Evolutionary conservation across 1,140 invertebrate species (phyloP).

Genomic region (Drosophila setifemur): DNA sequence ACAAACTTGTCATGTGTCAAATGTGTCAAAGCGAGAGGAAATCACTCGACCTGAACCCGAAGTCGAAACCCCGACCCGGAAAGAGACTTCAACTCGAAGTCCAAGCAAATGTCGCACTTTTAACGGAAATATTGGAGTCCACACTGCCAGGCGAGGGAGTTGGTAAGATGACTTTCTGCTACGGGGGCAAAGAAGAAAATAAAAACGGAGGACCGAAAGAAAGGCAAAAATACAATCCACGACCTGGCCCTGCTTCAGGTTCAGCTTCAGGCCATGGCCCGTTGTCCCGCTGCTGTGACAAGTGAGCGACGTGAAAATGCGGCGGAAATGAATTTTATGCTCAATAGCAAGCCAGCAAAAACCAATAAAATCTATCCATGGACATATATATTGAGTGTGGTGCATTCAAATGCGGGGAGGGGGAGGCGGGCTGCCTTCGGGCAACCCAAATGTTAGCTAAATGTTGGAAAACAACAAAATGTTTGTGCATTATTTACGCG

Average conservation of each 20-base stretch:
- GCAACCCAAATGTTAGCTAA: slow-evolving; percentile 36
- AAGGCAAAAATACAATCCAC: slow-evolving; percentile 21
- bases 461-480: slow-evolving; percentile 62
- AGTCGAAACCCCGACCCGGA: slow-evolving; percentile 6
- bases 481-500: slow-evolving; percentile 77
- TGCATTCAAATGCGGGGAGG: slow-evolving; percentile 19
- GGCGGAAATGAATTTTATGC: slow-evolving; percentile 75
- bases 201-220: slow-evolving; percentile 9
- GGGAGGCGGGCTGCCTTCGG: background rate
- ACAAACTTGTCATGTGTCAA: slow-evolving; percentile 43
- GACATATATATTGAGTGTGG: background rate
- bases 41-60: slow-evolving; percentile 46
- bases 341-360: slow-evolving; percentile 54
- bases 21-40: slow-evolving; percentile 48
- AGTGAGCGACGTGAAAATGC: slow-evolving; percentile 70
- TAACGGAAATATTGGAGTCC: slow-evolving; percentile 67
- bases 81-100: slow-evolving; percentile 2
- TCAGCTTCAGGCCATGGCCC: background rate
- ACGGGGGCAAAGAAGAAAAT: slow-evolving; percentile 42
- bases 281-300: slow-evolving; percentile 42
- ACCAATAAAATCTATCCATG: slow-evolving; percentile 56
- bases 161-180: background rate
- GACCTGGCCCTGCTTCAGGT: background rate
- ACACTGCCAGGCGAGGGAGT: background rate
- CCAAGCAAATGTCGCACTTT: slow-evolving; percentile 58